These are phyloP conservation scores for Prietella phreatophila DNA, from an alignment of 2,113 vertebrate genomes.

Conservation along the genomic window DNA sequence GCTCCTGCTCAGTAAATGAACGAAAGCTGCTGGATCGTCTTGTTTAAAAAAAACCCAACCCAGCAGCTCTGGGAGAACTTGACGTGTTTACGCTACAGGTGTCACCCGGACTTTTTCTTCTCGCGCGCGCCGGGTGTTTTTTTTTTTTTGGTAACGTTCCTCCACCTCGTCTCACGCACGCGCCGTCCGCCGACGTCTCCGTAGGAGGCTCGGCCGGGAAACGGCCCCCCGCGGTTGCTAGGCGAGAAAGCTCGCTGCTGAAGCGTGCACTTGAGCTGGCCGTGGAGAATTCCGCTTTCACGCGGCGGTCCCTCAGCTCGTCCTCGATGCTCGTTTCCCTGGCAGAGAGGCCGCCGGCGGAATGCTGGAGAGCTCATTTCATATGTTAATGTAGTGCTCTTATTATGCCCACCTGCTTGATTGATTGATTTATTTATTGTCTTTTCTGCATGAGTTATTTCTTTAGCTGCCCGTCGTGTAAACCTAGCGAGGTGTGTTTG, in stretches of 20 bases:
- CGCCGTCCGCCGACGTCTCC: not conserved
- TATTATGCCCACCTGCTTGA: constrained; percentile 29
- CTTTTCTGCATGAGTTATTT: no score
- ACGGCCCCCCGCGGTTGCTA: not conserved
- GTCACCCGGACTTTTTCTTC: not conserved
- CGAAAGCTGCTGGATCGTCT: not conserved
- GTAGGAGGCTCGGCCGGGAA: not conserved
- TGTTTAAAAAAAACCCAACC: no score
- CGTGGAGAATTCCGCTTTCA: not conserved
- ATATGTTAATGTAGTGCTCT: constrained; percentile 46
- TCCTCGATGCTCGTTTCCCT: constrained; percentile 11
- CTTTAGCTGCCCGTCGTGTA: not conserved
- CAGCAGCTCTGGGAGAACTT: no score
- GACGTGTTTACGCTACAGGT: not conserved
- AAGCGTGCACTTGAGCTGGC: constrained; percentile 1
- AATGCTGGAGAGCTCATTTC: constrained; percentile 39
- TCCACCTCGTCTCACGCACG: not conserved
- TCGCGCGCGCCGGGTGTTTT: not conserved
- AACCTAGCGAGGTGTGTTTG: not conserved
- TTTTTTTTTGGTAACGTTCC: not conserved
- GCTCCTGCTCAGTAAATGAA: not conserved
- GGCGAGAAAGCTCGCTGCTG: not conserved
- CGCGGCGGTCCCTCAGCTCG: not conserved
- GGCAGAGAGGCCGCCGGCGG: not conserved
- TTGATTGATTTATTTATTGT: not conserved